A percentile compares a stretch with the other conserved stretches of the same genome.
These are phyloP conservation scores for Macaria notata DNA, from an alignment of 2,888 invertebrate genomes.

Conservation along the genomic window DNA sequence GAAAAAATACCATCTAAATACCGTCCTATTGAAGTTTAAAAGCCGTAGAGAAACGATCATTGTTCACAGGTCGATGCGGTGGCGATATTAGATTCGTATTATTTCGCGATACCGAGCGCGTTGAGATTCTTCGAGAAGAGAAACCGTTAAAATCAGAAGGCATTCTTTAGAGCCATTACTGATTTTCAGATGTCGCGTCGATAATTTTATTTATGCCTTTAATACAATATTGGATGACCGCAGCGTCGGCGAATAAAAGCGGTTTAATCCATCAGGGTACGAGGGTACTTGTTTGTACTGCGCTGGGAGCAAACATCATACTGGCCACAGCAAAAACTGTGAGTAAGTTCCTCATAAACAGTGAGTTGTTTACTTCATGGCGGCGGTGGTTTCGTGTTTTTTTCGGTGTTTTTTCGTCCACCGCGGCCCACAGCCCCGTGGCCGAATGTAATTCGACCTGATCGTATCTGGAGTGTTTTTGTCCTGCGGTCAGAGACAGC, in stretches of 20 bases:
- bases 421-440: conserved; percentile 54
- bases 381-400: conserved; percentile 54
- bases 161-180: conserved; percentile 34
- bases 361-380: conserved; percentile 65
- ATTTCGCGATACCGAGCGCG: conserved; percentile 49
- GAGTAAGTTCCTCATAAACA: conserved; percentile 61
- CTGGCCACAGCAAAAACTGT: conserved; percentile 47
- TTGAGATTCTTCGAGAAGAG: conserved; percentile 28
- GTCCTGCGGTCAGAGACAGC: conserved; percentile 78
- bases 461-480: conserved; percentile 77
- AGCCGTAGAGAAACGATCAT: conserved; percentile 74
- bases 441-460: conserved; percentile 78
- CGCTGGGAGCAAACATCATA: conserved; percentile 47
- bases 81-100: conserved; percentile 79
- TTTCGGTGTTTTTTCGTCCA: conserved; percentile 58
- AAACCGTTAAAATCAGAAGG: conserved; percentile 48
- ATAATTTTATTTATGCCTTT: conserved; percentile 59
- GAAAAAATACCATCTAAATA: conserved; percentile 79
- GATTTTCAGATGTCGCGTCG: conserved; percentile 46
- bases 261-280: conserved; percentile 39
- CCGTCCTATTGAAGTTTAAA: conserved; percentile 78
- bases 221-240: conserved; percentile 45
- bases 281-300: conserved; percentile 44
- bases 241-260: conserved; percentile 50
- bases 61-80: conserved; percentile 73